Evolutionary conservation across 2,113 vertebrate species (phyloP).

Genomic region (Benitochromis conjunctus): DNA sequence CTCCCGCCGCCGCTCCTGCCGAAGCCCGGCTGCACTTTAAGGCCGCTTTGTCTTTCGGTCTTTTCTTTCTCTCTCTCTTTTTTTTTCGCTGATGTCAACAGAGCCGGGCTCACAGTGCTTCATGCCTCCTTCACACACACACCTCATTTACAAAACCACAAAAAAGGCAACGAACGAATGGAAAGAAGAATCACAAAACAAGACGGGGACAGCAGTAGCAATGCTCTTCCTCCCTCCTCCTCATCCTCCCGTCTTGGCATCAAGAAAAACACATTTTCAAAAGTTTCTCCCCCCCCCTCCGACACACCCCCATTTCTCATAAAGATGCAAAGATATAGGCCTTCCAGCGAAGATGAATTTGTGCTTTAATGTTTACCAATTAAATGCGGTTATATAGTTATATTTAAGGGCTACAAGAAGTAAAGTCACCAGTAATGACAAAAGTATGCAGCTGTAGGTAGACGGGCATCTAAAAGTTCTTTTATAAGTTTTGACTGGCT

Average conservation of each 20-base stretch:
- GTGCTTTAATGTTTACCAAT: constrained; percentile 58
- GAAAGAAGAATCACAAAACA: constrained; percentile 49
- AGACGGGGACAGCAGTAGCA: constrained; percentile 56
- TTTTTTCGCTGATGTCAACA: constrained; percentile 77
- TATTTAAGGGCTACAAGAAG: constrained; percentile 1
- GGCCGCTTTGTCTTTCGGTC: constrained; percentile 57
- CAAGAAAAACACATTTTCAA: constrained; percentile 66
- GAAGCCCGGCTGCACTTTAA: constrained; percentile 63
- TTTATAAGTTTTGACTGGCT: constrained; percentile 34
- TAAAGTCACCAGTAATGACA: constrained; percentile 31
- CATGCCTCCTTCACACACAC: constrained; percentile 44
- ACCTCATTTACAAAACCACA: constrained; percentile 75
- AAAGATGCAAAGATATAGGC: constrained; percentile 17
- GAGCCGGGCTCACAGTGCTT: constrained; percentile 68
- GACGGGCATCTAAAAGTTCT: background rate
- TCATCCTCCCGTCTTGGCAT: constrained; percentile 26
- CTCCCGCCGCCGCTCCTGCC: constrained; percentile 37
- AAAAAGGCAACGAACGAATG: constrained; percentile 42
- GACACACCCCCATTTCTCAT: background rate
- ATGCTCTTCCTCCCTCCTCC: constrained; percentile 28
- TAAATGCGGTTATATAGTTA: constrained; percentile 47
- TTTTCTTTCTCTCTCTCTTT: constrained; percentile 13
- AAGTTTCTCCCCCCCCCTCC: constrained; percentile 12
- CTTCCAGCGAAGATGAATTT: constrained; percentile 1
- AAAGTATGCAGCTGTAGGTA: background rate